Evolutionary conservation across 2,113 vertebrate genomes (phyloP).

Genomic region (Theropithecus gelada): DNA sequence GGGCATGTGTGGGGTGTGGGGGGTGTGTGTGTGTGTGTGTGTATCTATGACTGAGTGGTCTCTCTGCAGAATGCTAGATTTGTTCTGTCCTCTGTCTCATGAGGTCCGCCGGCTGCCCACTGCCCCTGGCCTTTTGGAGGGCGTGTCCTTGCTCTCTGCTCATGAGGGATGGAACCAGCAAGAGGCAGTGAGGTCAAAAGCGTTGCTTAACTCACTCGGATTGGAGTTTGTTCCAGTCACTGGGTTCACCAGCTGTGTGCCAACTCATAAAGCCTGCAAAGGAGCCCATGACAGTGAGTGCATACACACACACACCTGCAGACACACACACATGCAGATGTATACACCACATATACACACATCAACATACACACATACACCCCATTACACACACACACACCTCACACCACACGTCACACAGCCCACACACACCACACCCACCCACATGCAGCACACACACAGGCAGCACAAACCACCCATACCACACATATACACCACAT

Average conservation of each 20-base stretch:
- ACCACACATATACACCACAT: no score
- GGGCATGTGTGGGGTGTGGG: neutral
- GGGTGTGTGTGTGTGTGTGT: neutral
- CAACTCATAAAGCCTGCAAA: neutral
- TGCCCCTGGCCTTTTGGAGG: neutral
- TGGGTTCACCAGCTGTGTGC: slow-evolving; percentile 6
- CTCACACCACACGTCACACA: no score
- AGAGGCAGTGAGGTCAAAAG: neutral
- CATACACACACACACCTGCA: neutral
- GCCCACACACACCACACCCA: neutral
- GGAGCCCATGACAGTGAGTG: neutral
- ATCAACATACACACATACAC: no score
- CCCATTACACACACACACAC: no score
- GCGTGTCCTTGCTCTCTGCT: neutral
- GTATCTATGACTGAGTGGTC: neutral
- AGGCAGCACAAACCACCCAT: no score
- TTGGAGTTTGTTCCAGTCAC: slow-evolving; percentile 69
- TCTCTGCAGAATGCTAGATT: neutral
- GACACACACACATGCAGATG: neutral
- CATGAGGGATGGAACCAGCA: neutral
- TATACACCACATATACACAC: no score
- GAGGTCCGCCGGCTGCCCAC: neutral
- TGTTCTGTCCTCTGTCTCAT: neutral
- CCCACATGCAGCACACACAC: no score
- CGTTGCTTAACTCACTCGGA: neutral